Evolutionary conservation across 35 echinoderm and acorn worm genomes (phyloP), one percentile per base, ranked within the genome.

Genomic region (Ptychodera flava): DNA sequence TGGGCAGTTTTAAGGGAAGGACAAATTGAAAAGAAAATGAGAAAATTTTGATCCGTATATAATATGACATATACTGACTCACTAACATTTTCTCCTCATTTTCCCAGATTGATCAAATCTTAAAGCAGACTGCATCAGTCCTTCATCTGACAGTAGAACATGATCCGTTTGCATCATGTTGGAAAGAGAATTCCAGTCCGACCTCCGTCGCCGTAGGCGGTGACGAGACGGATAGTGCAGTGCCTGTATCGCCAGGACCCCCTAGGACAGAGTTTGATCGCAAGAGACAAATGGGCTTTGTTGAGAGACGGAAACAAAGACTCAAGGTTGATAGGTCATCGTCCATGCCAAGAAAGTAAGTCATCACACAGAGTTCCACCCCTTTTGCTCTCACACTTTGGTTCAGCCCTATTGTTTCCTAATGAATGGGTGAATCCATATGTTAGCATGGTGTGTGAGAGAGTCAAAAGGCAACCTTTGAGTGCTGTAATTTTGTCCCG

Each of bases 111-210:
- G 92, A 93, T 30, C 85, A 78, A 32, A 81, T 97, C 32, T 85
- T 97, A 29, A 90, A 92, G 45, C 89, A 91, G 31, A 89, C 85
- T 35, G 90, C 89, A 31, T 78, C 82, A 16, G 89, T 90, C 53
- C 81, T 97, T 30, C 76, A 87, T 33, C 78, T 97, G 79, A 97
- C 95, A 29, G 79, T 97, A 15, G 95, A 97, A 38, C 95, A 93
- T 38, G 92, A 93, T 53, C 95, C 95, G 14, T 29, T 78, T 12
- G 36, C 78, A 30, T 80, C 82, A 78, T 38, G 77, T 86, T 27
- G 79, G 77, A 6, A 81, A 37, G 31, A 83, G 80, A 45, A 90
- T 36, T 64, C 45, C 22, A 12, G 6, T 12, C 45, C 6, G 22
- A 64, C 6, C 22, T 12, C 45, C 45, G n/a, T n/a, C n/a, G 6